Base-by-base conservation (phyloP, 2,888 invertebrate species). In the Nymphalis polychloros region DNA sequence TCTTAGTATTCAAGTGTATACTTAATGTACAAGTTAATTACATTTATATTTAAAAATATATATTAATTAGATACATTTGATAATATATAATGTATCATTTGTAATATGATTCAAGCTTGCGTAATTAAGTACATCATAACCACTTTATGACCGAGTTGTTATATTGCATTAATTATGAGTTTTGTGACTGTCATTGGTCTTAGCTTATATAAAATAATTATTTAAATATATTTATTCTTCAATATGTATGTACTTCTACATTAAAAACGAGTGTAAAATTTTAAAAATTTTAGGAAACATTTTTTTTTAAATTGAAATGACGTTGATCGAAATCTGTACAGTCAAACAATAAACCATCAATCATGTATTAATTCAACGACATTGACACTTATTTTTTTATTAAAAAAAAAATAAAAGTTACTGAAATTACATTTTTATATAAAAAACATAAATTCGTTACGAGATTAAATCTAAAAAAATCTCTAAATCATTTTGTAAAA, bases 401-500 rank as follows among this genome's bases (percentile, higher is more conserved):
- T 79, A 20, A 52, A 17, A 17, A 17, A 17, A 31, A 31, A 41
- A 55, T n/a, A 53, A 23, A 31, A 78, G 78, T 75, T 76, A 75
- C 75, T 80, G 79, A 80, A 79, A 78, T 60, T 55, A 55, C 53
- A 55, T 16, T 55, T 55, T 53, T 55, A 17, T 55, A 27, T 72
- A 81, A 84, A 85, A 83, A 80, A 67, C 75, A 27, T 27, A 53
- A 55, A 55, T 55, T 78, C 86, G 84, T 82, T 87, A 84, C 84
- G 77, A 78, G 75, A 78, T 85, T 82, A 76, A 57, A 74, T 75
- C 35, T 75, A 74, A 77, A 81, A 82, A 85, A 85, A 82, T 73
- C 82, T 82, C 85, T 92, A 90, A 92, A 92, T 92, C 90, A 92
- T 84, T 86, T 87, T 84, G 82, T 86, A 90, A 89, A 89, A 84